Base-by-base conservation (phyloP, 2,888 invertebrate genomes). In the Rhimphoctona megacephalus region DNA sequence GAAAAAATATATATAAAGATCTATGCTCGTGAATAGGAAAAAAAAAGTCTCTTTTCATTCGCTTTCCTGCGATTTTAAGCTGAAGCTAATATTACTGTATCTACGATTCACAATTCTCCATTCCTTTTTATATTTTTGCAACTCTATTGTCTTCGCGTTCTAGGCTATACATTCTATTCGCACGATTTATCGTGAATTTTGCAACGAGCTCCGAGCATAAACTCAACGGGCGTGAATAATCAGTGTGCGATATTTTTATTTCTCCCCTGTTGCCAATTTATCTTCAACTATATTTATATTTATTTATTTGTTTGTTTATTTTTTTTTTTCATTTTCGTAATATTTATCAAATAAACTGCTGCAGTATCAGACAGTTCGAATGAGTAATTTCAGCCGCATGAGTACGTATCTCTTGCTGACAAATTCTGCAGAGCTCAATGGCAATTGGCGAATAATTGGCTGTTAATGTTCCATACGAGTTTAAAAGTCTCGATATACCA, bases 101-200 rank as follows among this genome's bases (percentile, higher is more conserved):
- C 25, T 22, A 64, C 61, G 22, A 72, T 61, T 49, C 61, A 61
- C 54, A 30, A 36, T 70, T 80, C 61, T 72, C 70, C 22, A 49
- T 61, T 77, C 19, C n/a, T 39, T 39, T 64, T 11, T 70, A 61
- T 72, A 81, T 73, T 46, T 72, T 46, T 17, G 2, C 69, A n/a
- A 9, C n/a, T 39, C 70, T 36, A 80, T 70, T 72, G 72, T 72
- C 72, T 73, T 73, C 52, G 49, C 52, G 36, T 72, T 72, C 64
- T 22, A 25, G 30, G 36, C 25, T 78, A 19, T 25, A 25, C 54
- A 19, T 54, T 39, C 69, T 43, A 70, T 73, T 19, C 36, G 61
- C 80, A 78, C 78, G 67, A 67, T 78, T 69, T 67, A 78, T 78
- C 54, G 78, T 64, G 39, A 81, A 72, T 81, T 81, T 81, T 52